phyloP scores from a whole-genome alignment of 1,140 invertebrate genomes.

The Kradibia gibbosae region DNA sequence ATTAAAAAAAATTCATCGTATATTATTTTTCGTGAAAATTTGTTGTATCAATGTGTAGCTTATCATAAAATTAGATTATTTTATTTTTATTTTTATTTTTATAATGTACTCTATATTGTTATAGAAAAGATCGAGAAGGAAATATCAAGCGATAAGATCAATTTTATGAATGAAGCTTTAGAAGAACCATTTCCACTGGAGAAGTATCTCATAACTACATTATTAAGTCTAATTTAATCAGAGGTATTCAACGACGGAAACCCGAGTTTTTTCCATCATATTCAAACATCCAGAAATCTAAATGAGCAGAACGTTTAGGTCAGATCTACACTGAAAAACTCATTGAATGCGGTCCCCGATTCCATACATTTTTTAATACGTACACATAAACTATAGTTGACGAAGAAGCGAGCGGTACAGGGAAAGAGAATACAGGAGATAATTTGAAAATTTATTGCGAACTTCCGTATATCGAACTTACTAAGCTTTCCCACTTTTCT shows the following conservation, averaged over 20 bases:
- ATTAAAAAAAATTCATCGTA: no score
- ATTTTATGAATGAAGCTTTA: not conserved
- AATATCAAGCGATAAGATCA: no score
- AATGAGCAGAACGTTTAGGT: not conserved
- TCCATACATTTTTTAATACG: slow-evolving; percentile 11
- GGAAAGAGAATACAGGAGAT: slow-evolving; percentile 47
- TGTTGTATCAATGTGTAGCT: no score
- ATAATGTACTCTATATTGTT: no score
- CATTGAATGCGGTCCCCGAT: slow-evolving; percentile 10
- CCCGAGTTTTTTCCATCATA: not conserved
- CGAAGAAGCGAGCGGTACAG: not conserved
- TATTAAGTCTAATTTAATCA: not conserved
- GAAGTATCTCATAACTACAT: not conserved
- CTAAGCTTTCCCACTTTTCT: no score
- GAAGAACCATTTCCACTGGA: not conserved
- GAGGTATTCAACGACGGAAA: not conserved
- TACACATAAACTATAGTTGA: not conserved
- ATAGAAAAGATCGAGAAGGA: no score
- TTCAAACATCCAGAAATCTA: not conserved
- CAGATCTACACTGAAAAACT: not conserved
- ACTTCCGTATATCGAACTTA: not conserved
- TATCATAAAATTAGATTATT: no score
- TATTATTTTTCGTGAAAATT: no score
- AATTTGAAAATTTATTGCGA: slow-evolving; percentile 53
- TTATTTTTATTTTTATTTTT: no score